Percentiles rank a stretch among this genome's conserved stretches.
Conservation (phyloP, 2,113 vertebrate species). For the Syngnathus typhle region DNA sequence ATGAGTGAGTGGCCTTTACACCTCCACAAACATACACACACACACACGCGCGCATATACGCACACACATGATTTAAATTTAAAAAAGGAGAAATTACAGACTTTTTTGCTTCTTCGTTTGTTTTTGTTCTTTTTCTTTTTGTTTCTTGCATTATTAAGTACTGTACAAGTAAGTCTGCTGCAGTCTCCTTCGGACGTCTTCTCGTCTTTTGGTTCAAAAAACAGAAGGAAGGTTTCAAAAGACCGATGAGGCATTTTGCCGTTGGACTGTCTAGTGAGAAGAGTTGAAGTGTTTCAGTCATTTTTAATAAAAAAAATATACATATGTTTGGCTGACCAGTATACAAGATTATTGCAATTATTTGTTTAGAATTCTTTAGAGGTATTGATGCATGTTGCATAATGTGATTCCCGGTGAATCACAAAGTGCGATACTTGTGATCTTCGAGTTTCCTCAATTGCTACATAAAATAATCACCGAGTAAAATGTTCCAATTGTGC, state of each 20-base stretch:
- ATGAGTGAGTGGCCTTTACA: neutral
- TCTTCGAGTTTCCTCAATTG: neutral
- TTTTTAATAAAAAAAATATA: neutral
- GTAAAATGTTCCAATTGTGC: neutral
- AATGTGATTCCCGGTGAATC: neutral
- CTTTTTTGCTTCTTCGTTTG: neutral
- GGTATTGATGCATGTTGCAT: neutral
- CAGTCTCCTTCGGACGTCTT: neutral
- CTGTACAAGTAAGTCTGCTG: neutral
- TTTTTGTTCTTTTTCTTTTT: neutral
- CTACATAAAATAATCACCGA: neutral
- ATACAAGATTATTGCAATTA: neutral
- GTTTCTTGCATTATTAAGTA: neutral
- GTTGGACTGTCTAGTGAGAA: neutral
- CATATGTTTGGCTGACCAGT: neutral
- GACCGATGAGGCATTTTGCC: neutral
- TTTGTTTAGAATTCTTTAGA: constrained; percentile 9
- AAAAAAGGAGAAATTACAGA: neutral
- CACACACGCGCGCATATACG: neutral
- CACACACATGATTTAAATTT: neutral
- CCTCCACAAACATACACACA: neutral
- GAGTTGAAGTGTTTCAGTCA: neutral
- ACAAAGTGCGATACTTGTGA: neutral
- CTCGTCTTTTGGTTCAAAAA: neutral
- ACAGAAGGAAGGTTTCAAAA: neutral